Evolutionary conservation across 2,113 vertebrate species (phyloP).

Genomic region (Thymallus thymallus): DNA sequence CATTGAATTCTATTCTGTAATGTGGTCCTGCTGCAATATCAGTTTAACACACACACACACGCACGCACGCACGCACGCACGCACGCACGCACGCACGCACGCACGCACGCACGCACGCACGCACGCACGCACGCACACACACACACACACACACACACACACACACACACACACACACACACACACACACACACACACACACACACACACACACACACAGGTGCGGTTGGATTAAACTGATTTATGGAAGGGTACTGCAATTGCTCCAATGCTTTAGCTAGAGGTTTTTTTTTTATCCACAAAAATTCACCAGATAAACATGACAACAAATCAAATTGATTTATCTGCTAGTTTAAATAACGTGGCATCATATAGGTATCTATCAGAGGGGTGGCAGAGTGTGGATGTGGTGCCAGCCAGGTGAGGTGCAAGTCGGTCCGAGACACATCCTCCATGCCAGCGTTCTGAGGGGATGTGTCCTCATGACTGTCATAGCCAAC

Average conservation of each 20-base stretch:
- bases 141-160: too few relatives aligned
- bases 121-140: background rate
- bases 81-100: constrained; percentile 7
- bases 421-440: constrained; percentile 70
- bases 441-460: constrained; percentile 70
- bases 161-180: background rate
- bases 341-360: constrained; percentile 52
- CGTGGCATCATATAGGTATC: constrained; percentile 63
- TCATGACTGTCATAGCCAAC: too few relatives aligned
- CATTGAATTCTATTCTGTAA: constrained; percentile 28
- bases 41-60: background rate
- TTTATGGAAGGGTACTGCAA: constrained; percentile 71
- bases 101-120: constrained; percentile 25
- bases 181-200: constrained; percentile 38
- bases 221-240: constrained; percentile 62
- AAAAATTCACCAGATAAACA: constrained; percentile 53
- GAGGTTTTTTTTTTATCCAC: constrained; percentile 58
- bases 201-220: constrained; percentile 34
- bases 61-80: background rate
- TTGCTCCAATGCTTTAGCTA: constrained; percentile 66
- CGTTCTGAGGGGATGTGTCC: constrained; percentile 67
- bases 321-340: constrained; percentile 72
- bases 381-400: constrained; percentile 62
- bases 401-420: constrained; percentile 67
- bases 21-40: background rate